Evolutionary conservation across 2,888 invertebrate species (phyloP).

Genomic region (Calliopum simillimum): DNA sequence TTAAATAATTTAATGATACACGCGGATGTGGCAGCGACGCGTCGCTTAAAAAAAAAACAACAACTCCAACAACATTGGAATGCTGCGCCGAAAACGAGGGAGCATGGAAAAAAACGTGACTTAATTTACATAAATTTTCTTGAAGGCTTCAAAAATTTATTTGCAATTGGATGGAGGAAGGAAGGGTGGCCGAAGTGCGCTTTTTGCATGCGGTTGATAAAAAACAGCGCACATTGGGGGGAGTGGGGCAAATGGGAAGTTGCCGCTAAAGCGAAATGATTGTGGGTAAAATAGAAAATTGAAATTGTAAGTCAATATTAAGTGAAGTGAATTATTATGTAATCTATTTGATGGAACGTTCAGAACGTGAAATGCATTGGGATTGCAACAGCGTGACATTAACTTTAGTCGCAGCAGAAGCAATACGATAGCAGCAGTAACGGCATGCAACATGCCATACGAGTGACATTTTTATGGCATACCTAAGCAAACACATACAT

Average conservation of each 20-base stretch:
- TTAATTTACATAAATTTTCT: slow-evolving; percentile 63
- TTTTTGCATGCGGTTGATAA: neutral
- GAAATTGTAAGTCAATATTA: slow-evolving; percentile 39
- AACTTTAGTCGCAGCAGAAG: too few species aligned
- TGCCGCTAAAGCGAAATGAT: neutral
- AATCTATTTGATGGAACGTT: slow-evolving; percentile 33
- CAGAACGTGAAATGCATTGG: slow-evolving; percentile 14
- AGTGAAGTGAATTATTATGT: slow-evolving; percentile 37
- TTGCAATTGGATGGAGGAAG: neutral
- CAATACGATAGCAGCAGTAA: too few species aligned
- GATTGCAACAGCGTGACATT: too few species aligned
- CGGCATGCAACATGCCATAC: slow-evolving; percentile 6
- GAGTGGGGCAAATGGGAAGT: neutral
- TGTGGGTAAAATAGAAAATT: slow-evolving; percentile 23
- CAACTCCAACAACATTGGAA: slow-evolving; percentile 9
- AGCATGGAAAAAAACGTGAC: slow-evolving; percentile 56
- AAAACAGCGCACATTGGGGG: neutral
- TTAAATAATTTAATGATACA: slow-evolving; percentile 69
- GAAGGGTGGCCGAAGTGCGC: slow-evolving; percentile 6
- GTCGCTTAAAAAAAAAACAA: slow-evolving; percentile 14
- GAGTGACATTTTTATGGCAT: slow-evolving; percentile 2
- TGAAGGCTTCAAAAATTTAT: slow-evolving; percentile 9
- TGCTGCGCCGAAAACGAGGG: neutral
- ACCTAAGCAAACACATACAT: too few species aligned
- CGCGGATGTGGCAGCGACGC: slow-evolving; percentile 40